A percentile compares a stretch with the other conserved stretches of the same genome.
Conservation (phyloP, 2,888 invertebrate species). For the Nephrocerus scutellatus region DNA sequence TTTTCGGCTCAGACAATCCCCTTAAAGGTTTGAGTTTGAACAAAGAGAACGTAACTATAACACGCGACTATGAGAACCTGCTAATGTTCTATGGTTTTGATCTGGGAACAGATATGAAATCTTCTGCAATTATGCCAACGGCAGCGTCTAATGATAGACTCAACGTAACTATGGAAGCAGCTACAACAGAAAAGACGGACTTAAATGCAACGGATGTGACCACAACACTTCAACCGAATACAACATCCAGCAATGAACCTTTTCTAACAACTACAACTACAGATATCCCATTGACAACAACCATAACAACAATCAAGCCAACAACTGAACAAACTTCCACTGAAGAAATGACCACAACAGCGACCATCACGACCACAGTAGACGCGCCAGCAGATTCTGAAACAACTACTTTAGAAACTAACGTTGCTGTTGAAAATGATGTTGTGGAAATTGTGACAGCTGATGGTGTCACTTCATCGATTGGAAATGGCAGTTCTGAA, state of each 20-base stretch:
- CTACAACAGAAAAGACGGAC: neutral
- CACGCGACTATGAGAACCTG: conserved; percentile 64
- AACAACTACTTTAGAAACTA: conserved; percentile 24
- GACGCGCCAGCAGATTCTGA: conserved; percentile 30
- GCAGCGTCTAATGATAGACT: conserved; percentile 28
- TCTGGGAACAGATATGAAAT: conserved; percentile 50
- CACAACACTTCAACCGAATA: conserved; percentile 13
- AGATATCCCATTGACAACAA: conserved; percentile 5
- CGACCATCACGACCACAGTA: conserved; percentile 21
- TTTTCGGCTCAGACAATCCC: conserved; percentile 75
- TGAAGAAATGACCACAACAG: conserved; percentile 20
- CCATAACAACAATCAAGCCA: conserved; percentile 15
- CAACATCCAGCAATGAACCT: conserved; percentile 6
- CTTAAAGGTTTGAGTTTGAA: conserved; percentile 73
- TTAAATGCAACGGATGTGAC: neutral
- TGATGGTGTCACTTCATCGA: conserved; percentile 35
- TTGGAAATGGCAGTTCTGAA: conserved; percentile 33
- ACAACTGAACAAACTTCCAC: conserved; percentile 42
- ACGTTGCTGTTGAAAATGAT: conserved; percentile 19
- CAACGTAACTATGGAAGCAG: conserved; percentile 26
- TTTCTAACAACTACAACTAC: conserved; percentile 3
- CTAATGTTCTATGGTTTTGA: conserved; percentile 77
- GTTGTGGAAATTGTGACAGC: conserved; percentile 28
- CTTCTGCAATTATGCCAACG: conserved; percentile 25
- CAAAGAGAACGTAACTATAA: conserved; percentile 68